Evolutionary conservation across 2,797 vertebrate species (phyloP).

Genomic region (Hippoglossus hippoglossus): DNA sequence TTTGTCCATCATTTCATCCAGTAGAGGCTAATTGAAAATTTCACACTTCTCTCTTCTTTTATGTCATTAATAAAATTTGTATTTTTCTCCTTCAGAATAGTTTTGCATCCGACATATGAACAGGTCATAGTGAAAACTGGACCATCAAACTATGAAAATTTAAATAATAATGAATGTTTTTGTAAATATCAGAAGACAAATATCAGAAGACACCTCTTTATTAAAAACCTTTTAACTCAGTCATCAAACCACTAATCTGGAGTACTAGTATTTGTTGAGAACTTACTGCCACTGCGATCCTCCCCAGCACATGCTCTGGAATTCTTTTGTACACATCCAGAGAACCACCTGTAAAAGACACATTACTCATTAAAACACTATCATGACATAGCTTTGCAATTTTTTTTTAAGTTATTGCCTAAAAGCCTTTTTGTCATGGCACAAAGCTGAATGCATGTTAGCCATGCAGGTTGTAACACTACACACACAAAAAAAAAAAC

Average conservation of each 20-base stretch:
- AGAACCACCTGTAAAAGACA: slow-evolving; percentile 89
- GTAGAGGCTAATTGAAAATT: slow-evolving; percentile 62
- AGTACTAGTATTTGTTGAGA: slow-evolving; percentile 8
- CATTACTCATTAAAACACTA: not conserved
- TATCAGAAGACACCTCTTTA: not conserved
- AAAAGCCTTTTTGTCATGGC: too few species aligned
- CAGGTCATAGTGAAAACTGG: slow-evolving; percentile 38
- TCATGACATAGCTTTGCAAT: not conserved
- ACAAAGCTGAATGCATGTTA: not conserved
- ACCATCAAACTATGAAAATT: not conserved
- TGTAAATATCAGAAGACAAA: not conserved
- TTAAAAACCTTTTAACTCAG: slow-evolving; percentile 5
- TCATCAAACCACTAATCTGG: not conserved
- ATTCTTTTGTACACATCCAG: slow-evolving; percentile 96
- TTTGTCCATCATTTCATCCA: slow-evolving; percentile 50
- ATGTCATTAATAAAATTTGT: slow-evolving; percentile 34
- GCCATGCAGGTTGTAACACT: not conserved
- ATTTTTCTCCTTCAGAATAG: slow-evolving; percentile 16
- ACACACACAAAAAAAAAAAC: not conserved
- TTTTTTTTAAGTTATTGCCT: too few species aligned
- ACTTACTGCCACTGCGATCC: slow-evolving; percentile 97
- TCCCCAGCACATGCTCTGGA: slow-evolving; percentile 94
- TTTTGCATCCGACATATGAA: slow-evolving; percentile 26
- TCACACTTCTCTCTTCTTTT: slow-evolving; percentile 60
- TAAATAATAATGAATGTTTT: not conserved